Conservation (phyloP, 2,888 invertebrate genomes). For the Perizoma affinitatum region DNA sequence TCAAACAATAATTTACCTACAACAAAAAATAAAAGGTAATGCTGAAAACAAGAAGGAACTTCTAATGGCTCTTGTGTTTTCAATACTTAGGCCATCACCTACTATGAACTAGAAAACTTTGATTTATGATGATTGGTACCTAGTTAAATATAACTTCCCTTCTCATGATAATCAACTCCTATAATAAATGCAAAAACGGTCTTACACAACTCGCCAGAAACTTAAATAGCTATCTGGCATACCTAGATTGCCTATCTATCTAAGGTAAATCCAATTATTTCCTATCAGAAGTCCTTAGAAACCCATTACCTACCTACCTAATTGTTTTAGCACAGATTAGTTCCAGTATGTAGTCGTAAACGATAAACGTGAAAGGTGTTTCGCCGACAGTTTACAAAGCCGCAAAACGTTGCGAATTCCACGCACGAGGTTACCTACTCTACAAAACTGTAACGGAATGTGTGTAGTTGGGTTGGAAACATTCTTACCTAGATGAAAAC, state of each 20-base stretch:
- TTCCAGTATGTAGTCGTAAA: conserved; percentile 2
- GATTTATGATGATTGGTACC: no score
- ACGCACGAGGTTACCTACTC: conserved; percentile 17
- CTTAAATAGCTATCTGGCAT: no score
- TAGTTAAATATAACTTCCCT: no score
- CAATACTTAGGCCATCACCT: no score
- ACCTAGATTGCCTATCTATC: no score
- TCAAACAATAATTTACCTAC: neutral
- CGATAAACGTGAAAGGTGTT: conserved; percentile 11
- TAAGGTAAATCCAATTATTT: conserved; percentile 1
- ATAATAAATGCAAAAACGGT: no score
- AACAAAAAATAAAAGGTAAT: neutral
- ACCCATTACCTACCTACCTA: neutral
- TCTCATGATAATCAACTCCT: no score
- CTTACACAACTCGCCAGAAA: no score
- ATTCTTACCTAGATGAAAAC: no score
- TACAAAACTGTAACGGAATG: conserved; percentile 16
- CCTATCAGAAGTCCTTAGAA: conserved; percentile 12
- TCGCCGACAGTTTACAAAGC: conserved; percentile 11
- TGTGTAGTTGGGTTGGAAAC: neutral
- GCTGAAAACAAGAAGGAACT: no score
- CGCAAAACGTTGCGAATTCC: conserved; percentile 22
- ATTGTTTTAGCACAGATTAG: neutral
- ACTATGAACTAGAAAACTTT: no score
- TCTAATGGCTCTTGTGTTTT: no score